Percentiles rank a stretch among this genome's conserved stretches.
Conservation (phyloP, 2,797 vertebrate species). For the Tauraco hartlaubi region DNA sequence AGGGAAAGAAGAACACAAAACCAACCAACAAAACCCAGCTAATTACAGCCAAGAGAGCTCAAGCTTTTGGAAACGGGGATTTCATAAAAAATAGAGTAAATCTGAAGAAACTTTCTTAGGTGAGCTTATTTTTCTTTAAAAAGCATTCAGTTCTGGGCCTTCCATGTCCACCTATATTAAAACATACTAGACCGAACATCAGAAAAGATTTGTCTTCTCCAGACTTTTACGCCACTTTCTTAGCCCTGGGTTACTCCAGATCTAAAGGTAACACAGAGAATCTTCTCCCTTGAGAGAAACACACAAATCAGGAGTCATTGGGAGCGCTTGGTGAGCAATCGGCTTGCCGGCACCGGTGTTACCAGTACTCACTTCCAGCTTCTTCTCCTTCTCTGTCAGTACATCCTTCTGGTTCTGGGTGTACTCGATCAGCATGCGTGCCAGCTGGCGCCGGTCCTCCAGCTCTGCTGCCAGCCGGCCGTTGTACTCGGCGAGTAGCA, state of each 20-base stretch:
- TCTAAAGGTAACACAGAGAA: neutral
- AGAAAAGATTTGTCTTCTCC: neutral
- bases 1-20: neutral
- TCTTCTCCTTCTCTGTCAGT: constrained; percentile 93
- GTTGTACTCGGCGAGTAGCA: constrained; percentile 96
- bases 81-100: neutral
- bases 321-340: fast-evolving
- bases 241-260: neutral
- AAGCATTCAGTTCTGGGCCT: neutral
- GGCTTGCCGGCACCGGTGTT: fast-evolving
- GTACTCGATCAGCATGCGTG: constrained; percentile 96
- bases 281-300: fast-evolving
- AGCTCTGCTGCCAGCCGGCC: constrained; percentile 95
- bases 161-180: neutral
- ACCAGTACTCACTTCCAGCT: constrained; percentile 88
- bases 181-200: neutral
- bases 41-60: neutral
- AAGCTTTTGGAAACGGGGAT: neutral
- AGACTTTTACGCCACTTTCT: fast-evolving
- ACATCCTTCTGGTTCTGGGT: constrained; percentile 96
- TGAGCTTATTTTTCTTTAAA: neutral
- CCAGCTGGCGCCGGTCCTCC: constrained; percentile 96
- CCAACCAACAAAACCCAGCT: fast-evolving
- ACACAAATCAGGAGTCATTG: fast-evolving
- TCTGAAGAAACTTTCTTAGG: neutral